These are phyloP conservation scores for Peribatodes rhomboidaria DNA, from an alignment of 2,888 invertebrate genomes.

Conservation along the genomic window DNA sequence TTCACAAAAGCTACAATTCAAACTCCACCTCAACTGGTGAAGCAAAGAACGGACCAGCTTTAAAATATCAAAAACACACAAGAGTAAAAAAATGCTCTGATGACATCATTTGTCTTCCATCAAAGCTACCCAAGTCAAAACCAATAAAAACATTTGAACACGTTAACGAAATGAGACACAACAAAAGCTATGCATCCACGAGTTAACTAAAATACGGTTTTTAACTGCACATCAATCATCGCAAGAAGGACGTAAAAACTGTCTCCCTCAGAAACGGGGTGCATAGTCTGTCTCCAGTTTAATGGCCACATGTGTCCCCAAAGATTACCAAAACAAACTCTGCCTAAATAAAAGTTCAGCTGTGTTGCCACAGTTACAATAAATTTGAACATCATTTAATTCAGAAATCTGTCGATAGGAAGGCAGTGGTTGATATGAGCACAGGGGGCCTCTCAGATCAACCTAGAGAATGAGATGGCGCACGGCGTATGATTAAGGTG, in stretches of 20 bases:
- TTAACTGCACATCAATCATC: slow-evolving; percentile 30
- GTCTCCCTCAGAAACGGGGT: slow-evolving; percentile 24
- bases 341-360: slow-evolving; percentile 39
- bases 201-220: background rate
- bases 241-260: slow-evolving; percentile 23
- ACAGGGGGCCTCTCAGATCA: no score
- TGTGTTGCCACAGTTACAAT: slow-evolving; percentile 17
- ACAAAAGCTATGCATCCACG: slow-evolving; percentile 15
- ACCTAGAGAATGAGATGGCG: no score
- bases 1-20: no score
- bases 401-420: no score
- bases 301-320: slow-evolving; percentile 43
- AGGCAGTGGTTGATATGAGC: no score
- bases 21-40: no score
- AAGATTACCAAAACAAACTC: slow-evolving; percentile 36
- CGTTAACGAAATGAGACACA: slow-evolving; percentile 6
- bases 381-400: background rate
- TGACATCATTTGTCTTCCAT: slow-evolving; percentile 4
- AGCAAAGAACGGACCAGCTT: no score
- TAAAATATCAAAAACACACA: no score
- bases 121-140: slow-evolving; percentile 11
- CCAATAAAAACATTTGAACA: slow-evolving; percentile 9
- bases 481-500: no score
- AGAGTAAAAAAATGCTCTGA: background rate
- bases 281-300: slow-evolving; percentile 39